phyloP scores from a whole-genome alignment of 1,140 invertebrate species.

The Elysia chlorotica region DNA sequence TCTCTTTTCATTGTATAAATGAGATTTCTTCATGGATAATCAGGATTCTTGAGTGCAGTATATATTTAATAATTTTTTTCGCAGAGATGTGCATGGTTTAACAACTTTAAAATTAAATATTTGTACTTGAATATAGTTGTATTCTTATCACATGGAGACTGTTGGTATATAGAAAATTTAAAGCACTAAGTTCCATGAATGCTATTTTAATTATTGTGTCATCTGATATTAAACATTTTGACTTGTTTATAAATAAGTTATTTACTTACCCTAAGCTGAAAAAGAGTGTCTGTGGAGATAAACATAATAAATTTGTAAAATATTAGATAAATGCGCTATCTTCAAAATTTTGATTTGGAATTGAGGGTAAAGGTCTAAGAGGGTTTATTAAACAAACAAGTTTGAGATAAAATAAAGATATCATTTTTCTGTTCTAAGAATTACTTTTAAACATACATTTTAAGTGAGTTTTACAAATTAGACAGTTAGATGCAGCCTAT shows the following conservation, averaged over 20 bases:
- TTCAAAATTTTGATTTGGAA: too few relatives aligned
- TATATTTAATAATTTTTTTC: too few relatives aligned
- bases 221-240: background rate
- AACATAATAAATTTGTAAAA: background rate
- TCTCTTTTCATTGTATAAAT: background rate
- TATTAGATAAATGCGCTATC: too few relatives aligned
- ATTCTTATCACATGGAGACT: background rate
- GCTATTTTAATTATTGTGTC: background rate
- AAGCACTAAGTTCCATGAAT: background rate
- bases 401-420: too few relatives aligned
- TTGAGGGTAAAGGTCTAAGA: too few relatives aligned
- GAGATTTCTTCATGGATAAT: background rate
- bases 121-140: background rate
- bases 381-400: too few relatives aligned
- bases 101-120: background rate
- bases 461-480: background rate
- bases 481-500: too few relatives aligned
- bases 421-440: too few relatives aligned
- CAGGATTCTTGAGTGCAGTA: background rate
- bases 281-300: conserved; percentile 15
- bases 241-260: background rate
- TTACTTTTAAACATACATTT: background rate
- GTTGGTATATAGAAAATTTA: background rate
- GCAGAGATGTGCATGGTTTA: too few relatives aligned
- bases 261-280: conserved; percentile 20